Evolutionary conservation across 2,888 invertebrate species (phyloP).

Genomic region (Chymomyza caudatula): DNA sequence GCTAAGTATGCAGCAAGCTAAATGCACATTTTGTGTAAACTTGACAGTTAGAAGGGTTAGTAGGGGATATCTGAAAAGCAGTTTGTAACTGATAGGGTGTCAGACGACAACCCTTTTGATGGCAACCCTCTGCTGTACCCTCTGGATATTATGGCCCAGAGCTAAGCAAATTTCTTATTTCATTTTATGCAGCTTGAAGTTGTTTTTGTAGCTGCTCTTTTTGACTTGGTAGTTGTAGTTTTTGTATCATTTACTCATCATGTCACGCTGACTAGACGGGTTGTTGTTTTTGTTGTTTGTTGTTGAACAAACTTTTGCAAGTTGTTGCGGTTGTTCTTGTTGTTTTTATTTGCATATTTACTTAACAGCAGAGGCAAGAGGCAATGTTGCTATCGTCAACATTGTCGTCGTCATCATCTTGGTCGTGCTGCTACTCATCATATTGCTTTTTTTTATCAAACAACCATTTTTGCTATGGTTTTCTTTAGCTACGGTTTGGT

Average conservation of each 20-base stretch:
- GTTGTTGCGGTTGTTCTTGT: constrained; percentile 40
- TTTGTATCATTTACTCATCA: constrained; percentile 63
- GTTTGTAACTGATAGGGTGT: background rate
- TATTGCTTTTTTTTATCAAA: constrained; percentile 57
- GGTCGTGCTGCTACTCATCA: constrained; percentile 27
- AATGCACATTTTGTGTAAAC: background rate
- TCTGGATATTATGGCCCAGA: background rate
- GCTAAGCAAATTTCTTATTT: constrained; percentile 3
- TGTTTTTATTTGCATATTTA: constrained; percentile 63
- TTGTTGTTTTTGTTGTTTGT: constrained; percentile 20
- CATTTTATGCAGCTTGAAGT: background rate
- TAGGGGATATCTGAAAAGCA: background rate
- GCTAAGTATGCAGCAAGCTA: no score
- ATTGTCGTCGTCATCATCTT: background rate
- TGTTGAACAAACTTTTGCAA: constrained; percentile 7
- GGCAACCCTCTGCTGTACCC: background rate
- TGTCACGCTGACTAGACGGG: constrained; percentile 50
- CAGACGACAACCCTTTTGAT: background rate
- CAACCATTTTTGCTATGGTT: constrained; percentile 47
- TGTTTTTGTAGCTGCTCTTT: background rate
- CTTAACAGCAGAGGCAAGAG: constrained; percentile 35
- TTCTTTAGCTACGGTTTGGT: constrained; percentile 58
- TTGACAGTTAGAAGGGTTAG: background rate
- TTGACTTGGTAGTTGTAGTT: constrained; percentile 19
- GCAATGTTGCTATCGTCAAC: background rate